These are phyloP conservation scores for Malurus melanocephalus DNA, from an alignment of 2,113 vertebrate genomes.

Conservation along the genomic window DNA sequence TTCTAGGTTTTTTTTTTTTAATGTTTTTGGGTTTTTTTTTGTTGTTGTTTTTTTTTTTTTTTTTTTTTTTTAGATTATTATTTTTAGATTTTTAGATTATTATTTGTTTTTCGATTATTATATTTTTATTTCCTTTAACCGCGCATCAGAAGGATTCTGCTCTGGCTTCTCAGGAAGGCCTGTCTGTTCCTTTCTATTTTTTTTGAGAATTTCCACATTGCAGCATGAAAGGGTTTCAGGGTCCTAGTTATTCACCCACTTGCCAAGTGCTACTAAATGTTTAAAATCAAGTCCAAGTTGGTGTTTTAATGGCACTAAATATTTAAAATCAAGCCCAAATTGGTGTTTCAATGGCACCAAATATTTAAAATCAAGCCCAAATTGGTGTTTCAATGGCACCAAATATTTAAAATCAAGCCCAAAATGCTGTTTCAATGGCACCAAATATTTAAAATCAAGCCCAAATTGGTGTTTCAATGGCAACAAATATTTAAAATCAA, in stretches of 20 bases:
- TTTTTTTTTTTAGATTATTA: too few species aligned
- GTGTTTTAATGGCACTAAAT: neutral
- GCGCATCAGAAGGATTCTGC: neutral
- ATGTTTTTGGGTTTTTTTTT: too few species aligned
- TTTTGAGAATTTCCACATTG: neutral
- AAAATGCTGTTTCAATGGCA: neutral
- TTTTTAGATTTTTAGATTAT: too few species aligned
- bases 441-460: neutral
- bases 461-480: neutral
- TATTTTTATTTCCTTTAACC: neutral
- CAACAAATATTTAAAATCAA: neutral
- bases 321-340: neutral
- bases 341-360: neutral
- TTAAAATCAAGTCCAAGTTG: neutral
- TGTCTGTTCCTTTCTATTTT: rapidly evolving
- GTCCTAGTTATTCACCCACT: neutral
- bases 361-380: too few species aligned
- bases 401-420: neutral
- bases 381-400: too few species aligned
- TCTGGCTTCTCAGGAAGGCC: neutral
- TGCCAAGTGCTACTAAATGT: neutral
- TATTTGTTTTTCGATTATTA: too few species aligned
- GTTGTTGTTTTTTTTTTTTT: too few species aligned
- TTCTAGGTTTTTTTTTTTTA: neutral
- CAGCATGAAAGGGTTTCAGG: neutral